Evolutionary conservation across 2,888 invertebrate species (phyloP), one percentile per base, ranked within the genome.

Genomic region (Apotomis betuletana): DNA sequence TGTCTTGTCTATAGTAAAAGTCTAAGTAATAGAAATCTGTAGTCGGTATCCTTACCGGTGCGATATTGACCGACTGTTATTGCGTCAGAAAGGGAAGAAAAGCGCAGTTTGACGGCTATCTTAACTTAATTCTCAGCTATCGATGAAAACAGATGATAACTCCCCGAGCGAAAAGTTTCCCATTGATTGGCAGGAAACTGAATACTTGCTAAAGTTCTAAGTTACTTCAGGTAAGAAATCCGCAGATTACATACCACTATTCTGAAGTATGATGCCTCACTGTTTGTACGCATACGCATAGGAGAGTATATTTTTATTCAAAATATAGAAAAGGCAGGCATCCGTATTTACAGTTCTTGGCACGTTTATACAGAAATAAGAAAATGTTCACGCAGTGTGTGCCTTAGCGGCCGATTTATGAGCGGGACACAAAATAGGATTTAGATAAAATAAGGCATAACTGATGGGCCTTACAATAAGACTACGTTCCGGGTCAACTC

Each of bases 371-470:
- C 82, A 84, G 87, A 85, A 91, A 92, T 92, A 92, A 91, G 91
- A 91, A 90, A 90, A 92, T 90, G 87, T 88, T 90, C 92, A 88
- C 89, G 89, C 91, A 89, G 83, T 88, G 85, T 88, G 89, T 88
- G 89, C 87, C 86, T 90, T 90, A 90, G 88, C 81, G 74, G 79
- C 83, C 89, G 89, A 92, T 92, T 92, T 92, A 92, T 91, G 90
- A 89, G 85, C 82, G 89, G 89, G 87, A 89, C 90, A 91, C 90
- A 90, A 88, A 89, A 90, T 90, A 90, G 90, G 91, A 91, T 91
- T 92, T 90, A 89, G 91, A 89, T 90, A 90, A 90, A 88, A 90
- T 90, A 90, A 87, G 86, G 87, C 81, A 83, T 85, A 83, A 86
- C 85, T 83, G n/a, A n/a, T n/a, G 85, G 84, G 82, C 85, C 82